A percentile compares a stretch with the other conserved stretches of the same genome.
Evolutionary conservation across 1,140 invertebrate genomes (phyloP).

Genomic region (Octopus sinensis): DNA sequence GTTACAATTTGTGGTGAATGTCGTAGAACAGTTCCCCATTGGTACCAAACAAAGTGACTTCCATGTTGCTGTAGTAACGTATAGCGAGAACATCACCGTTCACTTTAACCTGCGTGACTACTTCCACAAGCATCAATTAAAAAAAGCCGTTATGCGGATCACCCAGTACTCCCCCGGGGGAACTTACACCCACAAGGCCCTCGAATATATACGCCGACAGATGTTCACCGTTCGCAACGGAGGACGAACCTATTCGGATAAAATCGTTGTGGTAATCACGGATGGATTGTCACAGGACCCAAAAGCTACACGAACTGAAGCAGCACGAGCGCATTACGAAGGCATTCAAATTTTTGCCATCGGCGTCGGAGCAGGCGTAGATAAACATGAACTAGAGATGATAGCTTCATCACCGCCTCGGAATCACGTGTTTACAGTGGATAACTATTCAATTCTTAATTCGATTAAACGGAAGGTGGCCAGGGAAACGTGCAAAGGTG

Average conservation of each 20-base stretch:
- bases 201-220: slow-evolving; percentile 25
- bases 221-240: slow-evolving; percentile 37
- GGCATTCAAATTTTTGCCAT: slow-evolving; percentile 38
- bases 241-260: slow-evolving; percentile 28
- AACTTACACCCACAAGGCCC: slow-evolving; percentile 33
- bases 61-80: slow-evolving; percentile 31
- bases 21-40: slow-evolving; percentile 25
- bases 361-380: slow-evolving; percentile 29
- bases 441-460: slow-evolving; percentile 29
- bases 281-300: slow-evolving; percentile 36
- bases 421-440: slow-evolving; percentile 35
- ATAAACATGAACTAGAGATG: slow-evolving; percentile 27
- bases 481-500: slow-evolving; percentile 31
- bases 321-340: slow-evolving; percentile 23
- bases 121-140: slow-evolving; percentile 20
- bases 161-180: slow-evolving; percentile 19
- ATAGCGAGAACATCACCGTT: slow-evolving; percentile 23
- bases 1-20: slow-evolving; percentile 27
- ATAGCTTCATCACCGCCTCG: slow-evolving; percentile 33
- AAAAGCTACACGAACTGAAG: slow-evolving; percentile 26
- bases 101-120: slow-evolving; percentile 28
- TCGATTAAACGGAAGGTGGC: slow-evolving; percentile 27
- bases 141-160: slow-evolving; percentile 28
- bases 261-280: slow-evolving; percentile 39
- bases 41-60: slow-evolving; percentile 17